Base-by-base conservation (phyloP, 2,797 vertebrate genomes). In the Emydoidea blandingii region DNA sequence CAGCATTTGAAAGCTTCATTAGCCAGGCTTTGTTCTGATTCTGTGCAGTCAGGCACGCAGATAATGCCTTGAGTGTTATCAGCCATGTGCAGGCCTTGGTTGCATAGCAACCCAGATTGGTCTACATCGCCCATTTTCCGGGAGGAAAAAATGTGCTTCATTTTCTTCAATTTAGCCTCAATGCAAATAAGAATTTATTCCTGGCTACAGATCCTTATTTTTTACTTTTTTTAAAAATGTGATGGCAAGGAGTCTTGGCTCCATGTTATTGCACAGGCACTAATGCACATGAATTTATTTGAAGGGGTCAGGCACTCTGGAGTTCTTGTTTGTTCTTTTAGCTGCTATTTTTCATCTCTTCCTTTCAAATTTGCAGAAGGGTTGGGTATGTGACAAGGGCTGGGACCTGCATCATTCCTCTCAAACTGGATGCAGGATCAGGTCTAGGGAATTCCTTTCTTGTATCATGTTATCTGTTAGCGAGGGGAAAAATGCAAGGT, bases 31-130 rank as follows among this genome's bases (percentile, higher is more conserved):
- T 98, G 98, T 98, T 97, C 91, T 31, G 97, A 87, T 96, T 95
- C n/a, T 76, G 98, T 18, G 97, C 98, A 98, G 98, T 79, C 98
- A 96, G 98, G 98, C 98, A 96, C 98, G 98, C 98, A 98, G 98
- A 98, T 98, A 97, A 98, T 98, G 98, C 98, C 95, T 96, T 94
- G 87, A 97, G 97, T 98, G 98, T 99, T 99, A 99, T 99, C 99
- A 99, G 99, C 96, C 98, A 87, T 98, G 98, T 98, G 99, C 99
- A 99, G 99, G 98, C 98, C 44, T 9, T 50, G 83, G 99, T 99
- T 99, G 99, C 99, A 95, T 99, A 99, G 99, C 99, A 99, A 99
- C 99, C 96, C 97, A 96, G 96, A 95, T 93, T 91, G 97, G 97
- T 98, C 98, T 94, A 95, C 91, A 72, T 94, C 54, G 29, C 92